Evolutionary conservation across 2,888 invertebrate genomes (phyloP), one percentile per base, ranked within the genome.

Genomic region (Hydraecia micacea): DNA sequence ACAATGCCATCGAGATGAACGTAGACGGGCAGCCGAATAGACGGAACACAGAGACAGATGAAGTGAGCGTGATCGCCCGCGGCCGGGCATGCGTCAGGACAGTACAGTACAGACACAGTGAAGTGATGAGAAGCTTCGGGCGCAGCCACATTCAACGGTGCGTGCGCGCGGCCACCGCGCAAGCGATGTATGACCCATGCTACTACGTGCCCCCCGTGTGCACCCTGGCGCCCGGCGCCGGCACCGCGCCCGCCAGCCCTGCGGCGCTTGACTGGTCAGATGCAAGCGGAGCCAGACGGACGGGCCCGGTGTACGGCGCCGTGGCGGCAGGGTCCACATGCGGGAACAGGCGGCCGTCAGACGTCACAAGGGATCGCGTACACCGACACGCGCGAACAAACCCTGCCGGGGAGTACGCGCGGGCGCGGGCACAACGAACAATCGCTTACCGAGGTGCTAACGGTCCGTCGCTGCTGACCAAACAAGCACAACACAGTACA

Each of bases 401-500:
- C 94, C 94, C 93, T 91, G 91, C 87, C 85, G 80, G 93, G 92
- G 91, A 92, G 93, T 91, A 88, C 93, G 94, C 93, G 93, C 93
- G 94, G 92, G 94, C 92, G 93, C 94, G 92, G 93, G 92, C 92
- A 93, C 95, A 89, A 93, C 94, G 93, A 91, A 91, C 91, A 92
- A 92, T 94, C 94, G 96, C 96, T 97, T 97, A 97, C 96, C 96
- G 95, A 96, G 95, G 94, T 92, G 95, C 96, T 97, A 96, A 94
- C 96, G 96, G 95, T 96, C 96, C 96, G 96, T 96, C 93, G 96
- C 96, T 96, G 96, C 96, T 96, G 96, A 96, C 96, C 96, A 96
- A 96, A 96, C 96, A 96, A 97, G 96, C 96, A 96, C 94, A 96
- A 96, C 95, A 96, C 93, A 94, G 96, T 95, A 95, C 96, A 95